Evolutionary conservation across 2,888 invertebrate species (phyloP), one percentile per base, ranked within the genome.

Genomic region (Bhutanitis thaidina): DNA sequence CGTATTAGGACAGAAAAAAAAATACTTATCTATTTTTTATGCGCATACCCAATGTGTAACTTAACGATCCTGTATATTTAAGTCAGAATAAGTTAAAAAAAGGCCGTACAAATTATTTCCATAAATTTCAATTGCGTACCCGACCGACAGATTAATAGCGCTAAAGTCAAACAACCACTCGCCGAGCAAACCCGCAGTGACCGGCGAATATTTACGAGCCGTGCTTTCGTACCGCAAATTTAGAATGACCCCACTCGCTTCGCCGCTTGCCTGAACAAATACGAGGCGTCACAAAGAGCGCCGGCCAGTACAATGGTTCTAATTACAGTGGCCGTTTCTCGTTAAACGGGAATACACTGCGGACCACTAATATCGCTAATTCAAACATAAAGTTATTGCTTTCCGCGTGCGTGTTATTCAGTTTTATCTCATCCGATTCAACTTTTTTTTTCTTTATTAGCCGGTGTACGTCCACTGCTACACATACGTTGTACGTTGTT

Each of bases 151-250:
- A 67, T 69, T 66, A 70, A 71, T 67, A 60, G 58, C 61, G 61
- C 56, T 59, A 56, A 61, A 61, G 54, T 64, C 53, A 51, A 51
- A 45, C 50, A 51, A 45, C 45, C 40, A 44, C 27, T 38, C 32
- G 49, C 25, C 35, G n/a, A 40, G 25, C 34, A 25, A 14, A 13
- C 44, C 45, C 37, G 41, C 43, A 38, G 36, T 39, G 46, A 25
- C 46, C 47, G 30, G 16, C 37, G 54, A 59, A 65, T 69, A 76
- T 77, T 76, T 75, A 76, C 65, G 71, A 64, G 56, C 41, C 48
- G 46, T 58, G 40, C 49, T 27, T 38, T 37, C 44, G 47, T 43
- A 41, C 25, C 27, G 46, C 75, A 51, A 49, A 40, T 36, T 16
- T 51, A 40, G 35, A 35, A 40, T 51, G 50, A 50, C 38, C n/a